Conservation (phyloP, 2,888 invertebrate species). For the Phaedon cochleariae region DNA sequence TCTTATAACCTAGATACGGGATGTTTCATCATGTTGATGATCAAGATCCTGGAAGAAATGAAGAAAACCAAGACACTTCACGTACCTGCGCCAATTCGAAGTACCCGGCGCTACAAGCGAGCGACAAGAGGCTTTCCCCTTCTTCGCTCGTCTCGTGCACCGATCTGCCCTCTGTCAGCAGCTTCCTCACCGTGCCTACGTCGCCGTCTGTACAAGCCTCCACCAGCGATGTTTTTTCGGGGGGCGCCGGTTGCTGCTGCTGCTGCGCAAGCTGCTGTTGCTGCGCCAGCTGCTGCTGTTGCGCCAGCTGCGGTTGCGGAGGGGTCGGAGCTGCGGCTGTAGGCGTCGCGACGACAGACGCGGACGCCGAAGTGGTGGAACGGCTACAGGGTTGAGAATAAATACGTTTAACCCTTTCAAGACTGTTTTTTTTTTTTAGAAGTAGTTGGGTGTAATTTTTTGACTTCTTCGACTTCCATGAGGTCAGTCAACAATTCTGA, state of each 20-base stretch:
- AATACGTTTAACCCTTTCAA: no score
- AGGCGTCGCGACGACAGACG: neutral
- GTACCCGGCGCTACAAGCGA: constrained; percentile 97
- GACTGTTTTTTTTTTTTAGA: no score
- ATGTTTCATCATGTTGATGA: no score
- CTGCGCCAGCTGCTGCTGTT: constrained; percentile 14
- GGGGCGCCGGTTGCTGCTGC: constrained; percentile 23
- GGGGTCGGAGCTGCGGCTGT: neutral
- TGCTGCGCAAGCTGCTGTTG: constrained; percentile 17
- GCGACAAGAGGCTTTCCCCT: constrained; percentile 93
- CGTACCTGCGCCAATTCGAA: constrained; percentile 93
- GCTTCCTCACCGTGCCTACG: constrained; percentile 89
- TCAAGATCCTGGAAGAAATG: neutral
- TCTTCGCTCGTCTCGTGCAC: constrained; percentile 97
- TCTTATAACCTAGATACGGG: no score
- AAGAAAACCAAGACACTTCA: neutral
- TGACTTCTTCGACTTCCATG: no score
- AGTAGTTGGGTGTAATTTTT: no score
- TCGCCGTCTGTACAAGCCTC: constrained; percentile 96
- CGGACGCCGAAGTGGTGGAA: neutral
- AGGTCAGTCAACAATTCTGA: no score
- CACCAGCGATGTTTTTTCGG: constrained; percentile 71
- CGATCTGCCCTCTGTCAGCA: constrained; percentile 91
- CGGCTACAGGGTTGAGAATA: constrained; percentile 59
- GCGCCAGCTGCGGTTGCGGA: neutral